A percentile compares a stretch with the other conserved stretches of the same genome.
Conservation (phyloP, 2,797 vertebrate genomes). For the Ptychobarbus kaznakovi region DNA sequence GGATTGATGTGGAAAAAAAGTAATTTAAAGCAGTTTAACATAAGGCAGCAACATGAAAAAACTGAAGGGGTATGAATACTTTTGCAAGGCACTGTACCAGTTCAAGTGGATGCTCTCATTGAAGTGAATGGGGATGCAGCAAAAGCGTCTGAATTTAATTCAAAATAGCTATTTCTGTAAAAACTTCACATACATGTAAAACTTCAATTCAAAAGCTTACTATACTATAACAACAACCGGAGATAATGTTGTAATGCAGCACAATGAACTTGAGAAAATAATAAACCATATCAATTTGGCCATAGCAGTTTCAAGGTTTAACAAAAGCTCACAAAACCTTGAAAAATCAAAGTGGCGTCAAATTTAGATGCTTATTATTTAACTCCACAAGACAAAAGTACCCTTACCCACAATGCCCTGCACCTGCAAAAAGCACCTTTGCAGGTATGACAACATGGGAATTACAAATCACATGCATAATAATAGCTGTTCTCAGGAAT, state of each 20-base stretch:
- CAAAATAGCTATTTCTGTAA: background rate
- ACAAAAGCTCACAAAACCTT: conserved; percentile 20
- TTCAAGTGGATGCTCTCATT: background rate
- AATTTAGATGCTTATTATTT: conserved; percentile 22
- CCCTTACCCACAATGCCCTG: conserved; percentile 28
- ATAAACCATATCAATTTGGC: background rate
- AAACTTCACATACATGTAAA: background rate
- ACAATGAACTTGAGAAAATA: background rate
- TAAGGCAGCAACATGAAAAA: no score
- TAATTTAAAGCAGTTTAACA: no score
- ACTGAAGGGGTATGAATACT: no score
- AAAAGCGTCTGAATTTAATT: background rate
- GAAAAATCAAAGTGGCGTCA: conserved; percentile 37
- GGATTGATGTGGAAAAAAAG: no score
- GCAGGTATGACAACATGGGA: conserved; percentile 32
- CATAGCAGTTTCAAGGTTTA: background rate
- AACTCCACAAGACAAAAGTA: conserved; percentile 26
- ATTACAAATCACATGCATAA: conserved; percentile 44
- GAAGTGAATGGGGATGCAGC: background rate
- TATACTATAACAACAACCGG: background rate
- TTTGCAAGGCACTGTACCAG: no score
- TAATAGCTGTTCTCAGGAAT: conserved; percentile 1
- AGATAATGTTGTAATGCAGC: background rate
- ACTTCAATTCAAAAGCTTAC: background rate
- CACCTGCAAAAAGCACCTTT: background rate